Base-by-base conservation (phyloP, 2,113 vertebrate species). In the Psilopogon haemacephalus region DNA sequence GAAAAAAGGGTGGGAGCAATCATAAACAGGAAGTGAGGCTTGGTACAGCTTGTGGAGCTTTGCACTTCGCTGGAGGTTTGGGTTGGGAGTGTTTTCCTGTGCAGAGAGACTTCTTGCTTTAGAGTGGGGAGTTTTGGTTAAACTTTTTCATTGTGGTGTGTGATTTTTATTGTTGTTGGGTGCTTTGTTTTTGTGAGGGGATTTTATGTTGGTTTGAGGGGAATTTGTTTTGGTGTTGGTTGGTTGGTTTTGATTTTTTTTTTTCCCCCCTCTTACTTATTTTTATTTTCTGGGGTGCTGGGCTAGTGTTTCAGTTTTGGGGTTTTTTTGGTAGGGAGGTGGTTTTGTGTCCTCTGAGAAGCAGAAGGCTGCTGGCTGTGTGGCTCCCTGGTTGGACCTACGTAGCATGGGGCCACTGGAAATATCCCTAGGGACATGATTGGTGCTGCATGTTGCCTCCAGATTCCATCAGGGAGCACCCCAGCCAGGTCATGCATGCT, bases 61-160 rank as follows among this genome's bases (percentile, higher is more conserved):
- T 42, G 6, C 26, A 12, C 38, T 68, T 87, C 48, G 72, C 18
- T 87, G 9, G 59, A 67, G 55, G 35, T 68, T 89, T 87, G 89
- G 44, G 86, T 68, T 94, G 93, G 93, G 87, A 64, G 69, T 89
- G 77, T 78, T 94, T 96, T 96, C 90, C 90, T 86, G 77, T 82
- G 62, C 64, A 78, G 35, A 37, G 26, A 42, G 23, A 86, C 87
- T 91, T 81, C 65, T 91, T 89, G 27, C 30, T 90, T 77, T 38
- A 30, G 38, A 46, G 59, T 85, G 70, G 35, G 37, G n/a, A 33
- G 20, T 50, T 85, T 87, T 93, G 26, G 37, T 68, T 23, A 18
- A 78, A 7, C 8, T 60, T 42, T 75, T 85, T 82, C 54, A 65
- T 78, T 65, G 20, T 46, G 33, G 13, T 9, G 11, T 76, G 15